Evolutionary conservation across 2,888 invertebrate species (phyloP), one percentile per base, ranked within the genome.

Genomic region (Synanthedon vespiformis): DNA sequence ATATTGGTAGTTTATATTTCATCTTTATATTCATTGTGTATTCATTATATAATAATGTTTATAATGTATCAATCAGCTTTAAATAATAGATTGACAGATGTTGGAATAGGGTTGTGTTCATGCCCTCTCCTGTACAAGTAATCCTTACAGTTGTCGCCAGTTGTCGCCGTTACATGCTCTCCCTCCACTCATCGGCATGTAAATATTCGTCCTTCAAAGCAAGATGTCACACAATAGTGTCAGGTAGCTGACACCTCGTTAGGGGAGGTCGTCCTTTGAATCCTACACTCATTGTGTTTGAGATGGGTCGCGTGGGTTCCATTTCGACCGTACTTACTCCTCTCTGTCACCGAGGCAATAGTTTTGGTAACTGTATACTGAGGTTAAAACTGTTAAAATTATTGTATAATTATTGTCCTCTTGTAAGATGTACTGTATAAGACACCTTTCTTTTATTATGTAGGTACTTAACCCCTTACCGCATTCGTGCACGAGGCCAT

Each of bases 191-290:
- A 83, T 81, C 75, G 74, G 70, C 62, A 70, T 72, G 73, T 72
- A 80, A 79, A 80, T 80, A 79, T 78, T 75, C 74, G 68, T 67
- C 72, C 71, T 74, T 76, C 72, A 74, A 72, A 72, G 72, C 64
- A 67, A 70, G 68, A 72, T 76, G 73, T 75, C 72, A 68, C 72
- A 79, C 74, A 80, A 79, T 78, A 76, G 80, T 80, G 75, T 83
- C 82, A 77, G 81, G 76, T 84, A 77, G 67, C 76, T 70, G 81
- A 82, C 80, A 81, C 83, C 82, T 82, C 78, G 79, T 84, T 84
- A 82, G 73, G 68, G 68, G 70, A 71, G 73, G 72, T 68, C 69
- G 71, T 61, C 74, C 75, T 74, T 75, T 70, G 75, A 74, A 74
- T 72, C 65, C 71, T 72, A 69, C 73, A 75, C 70, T 73, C 74